Evolutionary conservation across 2,113 vertebrate genomes (phyloP).

Genomic region (Tychaedon coryphoeus): DNA sequence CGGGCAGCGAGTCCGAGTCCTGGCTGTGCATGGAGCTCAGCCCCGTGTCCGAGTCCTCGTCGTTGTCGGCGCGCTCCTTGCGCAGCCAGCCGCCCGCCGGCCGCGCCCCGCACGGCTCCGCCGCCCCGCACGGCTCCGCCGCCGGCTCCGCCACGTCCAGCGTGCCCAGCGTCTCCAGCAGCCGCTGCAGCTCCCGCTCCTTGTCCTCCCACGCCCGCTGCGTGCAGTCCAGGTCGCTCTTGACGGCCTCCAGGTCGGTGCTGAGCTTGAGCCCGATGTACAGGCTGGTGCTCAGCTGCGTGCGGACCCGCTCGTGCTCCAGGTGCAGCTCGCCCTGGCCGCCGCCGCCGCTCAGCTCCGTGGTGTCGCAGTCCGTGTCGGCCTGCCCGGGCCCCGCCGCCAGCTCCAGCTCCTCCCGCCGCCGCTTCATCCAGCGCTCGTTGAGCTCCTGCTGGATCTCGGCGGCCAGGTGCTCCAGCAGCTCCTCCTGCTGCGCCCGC

Average conservation of each 20-base stretch:
- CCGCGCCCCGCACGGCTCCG: not conserved
- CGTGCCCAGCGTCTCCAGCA: slow-evolving; percentile 81
- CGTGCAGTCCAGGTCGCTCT: slow-evolving; percentile 80
- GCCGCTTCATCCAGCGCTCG: slow-evolving; percentile 87
- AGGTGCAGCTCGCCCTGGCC: slow-evolving; percentile 73
- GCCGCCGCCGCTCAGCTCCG: slow-evolving; percentile 21
- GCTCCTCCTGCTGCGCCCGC: slow-evolving; percentile 81
- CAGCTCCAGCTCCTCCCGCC: slow-evolving; percentile 75
- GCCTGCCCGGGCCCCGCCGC: slow-evolving; percentile 45
- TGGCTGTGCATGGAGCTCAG: slow-evolving; percentile 96
- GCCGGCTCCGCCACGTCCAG: slow-evolving; percentile 68
- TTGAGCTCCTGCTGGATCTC: slow-evolving; percentile 92
- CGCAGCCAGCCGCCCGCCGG: slow-evolving; percentile 65
- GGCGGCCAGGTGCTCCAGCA: slow-evolving; percentile 77
- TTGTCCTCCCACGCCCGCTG: slow-evolving; percentile 79
- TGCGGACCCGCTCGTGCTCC: slow-evolving; percentile 85
- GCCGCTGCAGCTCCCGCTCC: slow-evolving; percentile 81
- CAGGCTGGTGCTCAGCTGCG: slow-evolving; percentile 88
- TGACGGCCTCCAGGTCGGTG: slow-evolving; percentile 87
- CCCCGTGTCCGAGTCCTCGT: slow-evolving; percentile 95
- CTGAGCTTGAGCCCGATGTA: slow-evolving; percentile 90
- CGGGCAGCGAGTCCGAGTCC: slow-evolving; percentile 86
- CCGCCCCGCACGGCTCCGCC: slow-evolving; percentile 29
- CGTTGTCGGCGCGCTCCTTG: slow-evolving; percentile 78
- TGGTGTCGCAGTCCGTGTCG: slow-evolving; percentile 45